Evolutionary conservation across 1,140 invertebrate species (phyloP), one percentile per base, ranked within the genome.

Genomic region (Galleria mellonella): DNA sequence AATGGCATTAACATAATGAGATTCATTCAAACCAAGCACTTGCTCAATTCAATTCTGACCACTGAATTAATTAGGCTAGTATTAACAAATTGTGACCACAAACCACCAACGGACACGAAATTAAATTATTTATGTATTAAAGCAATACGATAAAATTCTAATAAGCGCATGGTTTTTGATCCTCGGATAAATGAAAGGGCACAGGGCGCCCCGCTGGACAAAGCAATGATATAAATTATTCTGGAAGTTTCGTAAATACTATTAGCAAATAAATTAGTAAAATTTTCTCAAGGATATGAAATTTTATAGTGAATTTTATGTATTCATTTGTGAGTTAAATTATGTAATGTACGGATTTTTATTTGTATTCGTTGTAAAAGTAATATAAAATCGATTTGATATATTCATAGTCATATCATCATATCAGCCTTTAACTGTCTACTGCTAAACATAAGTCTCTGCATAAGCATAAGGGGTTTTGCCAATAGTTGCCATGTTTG

Each of bases 111-210:
- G 38, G 42, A 63, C 47, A 57, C 17, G 39, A 49, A 67, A 74
- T 77, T 69, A 51, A 77, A 77, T 74, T 69, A 71, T 33, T 50
- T 43, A 56, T 52, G 57, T 60, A 67, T 72, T 68, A 66, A 55
- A 48, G 61, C 72, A 74, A 74, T 68, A 61, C 67, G 55, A 64
- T 69, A 58, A 64, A 76, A 77, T 62, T 67, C 57, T 76, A 74
- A 77, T 72, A 65, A 60, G 51, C 65, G 47, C 47, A 42, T 57
- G 57, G 56, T 70, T 81, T 75, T 75, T 77, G 72, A 75, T 77
- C 72, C 62, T 40, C 42, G 50, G 61, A 66, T 73, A 73, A 62
- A 72, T 66, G 59, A 43, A 62, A 58, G 64, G 53, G 61, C 55
- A 48, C 42, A 55, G 42, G 67, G 66, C 62, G 46, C 67, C 71